These are phyloP conservation scores for Mycalesis mineus DNA, from an alignment of 2,888 invertebrate genomes.

Conservation along the genomic window DNA sequence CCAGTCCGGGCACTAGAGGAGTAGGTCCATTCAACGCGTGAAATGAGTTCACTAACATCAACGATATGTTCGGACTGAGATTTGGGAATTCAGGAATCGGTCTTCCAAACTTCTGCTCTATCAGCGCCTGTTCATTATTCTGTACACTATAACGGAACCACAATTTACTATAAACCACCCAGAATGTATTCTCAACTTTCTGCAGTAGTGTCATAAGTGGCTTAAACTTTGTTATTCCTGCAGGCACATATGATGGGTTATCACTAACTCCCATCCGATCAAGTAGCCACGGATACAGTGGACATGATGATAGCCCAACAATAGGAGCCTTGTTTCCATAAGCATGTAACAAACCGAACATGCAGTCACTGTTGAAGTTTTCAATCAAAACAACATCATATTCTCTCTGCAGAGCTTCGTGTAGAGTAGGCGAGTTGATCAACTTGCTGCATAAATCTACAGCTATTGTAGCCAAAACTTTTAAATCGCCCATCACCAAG, in stretches of 20 bases:
- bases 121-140: slow-evolving; percentile 37
- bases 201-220: slow-evolving; percentile 72
- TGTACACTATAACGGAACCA: slow-evolving; percentile 48
- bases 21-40: slow-evolving; percentile 74
- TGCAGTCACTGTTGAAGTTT: slow-evolving; percentile 81
- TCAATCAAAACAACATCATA: slow-evolving; percentile 82
- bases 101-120: slow-evolving; percentile 48
- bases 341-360: slow-evolving; percentile 78
- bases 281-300: slow-evolving; percentile 77
- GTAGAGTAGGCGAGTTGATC: slow-evolving; percentile 55
- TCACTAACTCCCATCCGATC: slow-evolving; percentile 64
- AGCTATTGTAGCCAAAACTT: slow-evolving; percentile 51
- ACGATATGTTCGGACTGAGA: slow-evolving; percentile 60
- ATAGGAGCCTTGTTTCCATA: slow-evolving; percentile 74
- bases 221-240: slow-evolving; percentile 67
- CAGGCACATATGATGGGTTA: slow-evolving; percentile 75
- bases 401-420: slow-evolving; percentile 52
- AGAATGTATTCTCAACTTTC: slow-evolving; percentile 61
- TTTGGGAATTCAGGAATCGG: slow-evolving; percentile 60
- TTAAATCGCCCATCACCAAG: slow-evolving; percentile 45
- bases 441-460: slow-evolving; percentile 56
- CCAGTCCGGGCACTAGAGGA: slow-evolving; percentile 75
- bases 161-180: slow-evolving; percentile 47
- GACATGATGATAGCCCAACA: slow-evolving; percentile 76
- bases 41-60: slow-evolving; percentile 76